A percentile compares a stretch with the other conserved stretches of the same genome.
Conservation (phyloP, 2,888 invertebrate genomes). For the Agrochola lota region DNA sequence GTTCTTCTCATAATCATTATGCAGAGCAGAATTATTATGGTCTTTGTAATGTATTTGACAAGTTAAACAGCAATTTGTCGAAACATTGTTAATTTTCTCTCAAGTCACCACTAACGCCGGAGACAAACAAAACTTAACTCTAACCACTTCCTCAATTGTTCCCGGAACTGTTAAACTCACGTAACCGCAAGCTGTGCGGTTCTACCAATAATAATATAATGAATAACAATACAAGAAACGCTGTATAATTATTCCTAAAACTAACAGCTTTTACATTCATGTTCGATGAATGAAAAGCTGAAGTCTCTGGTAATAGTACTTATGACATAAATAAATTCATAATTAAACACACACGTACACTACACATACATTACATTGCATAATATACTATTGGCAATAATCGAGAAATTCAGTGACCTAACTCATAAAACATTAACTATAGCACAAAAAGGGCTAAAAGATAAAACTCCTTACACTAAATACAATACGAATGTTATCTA, state of each 20-base stretch:
- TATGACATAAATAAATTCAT: background rate
- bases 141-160: slow-evolving; percentile 79
- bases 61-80: slow-evolving; percentile 8
- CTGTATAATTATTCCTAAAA: slow-evolving; percentile 52
- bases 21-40: background rate
- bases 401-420: too few relatives aligned
- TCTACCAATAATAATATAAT: slow-evolving; percentile 46
- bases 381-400: background rate
- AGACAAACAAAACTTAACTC: slow-evolving; percentile 68
- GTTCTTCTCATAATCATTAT: background rate
- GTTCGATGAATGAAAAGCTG: background rate
- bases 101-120: slow-evolving; percentile 59
- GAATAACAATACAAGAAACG: slow-evolving; percentile 48
- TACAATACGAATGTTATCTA: background rate
- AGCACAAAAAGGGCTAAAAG: background rate
- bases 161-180: slow-evolving; percentile 74
- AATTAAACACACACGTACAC: too few relatives aligned
- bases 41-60: background rate
- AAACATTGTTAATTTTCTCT: slow-evolving; percentile 32
- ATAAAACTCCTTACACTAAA: background rate
- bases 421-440: background rate
- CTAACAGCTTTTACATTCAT: slow-evolving; percentile 30
- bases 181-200: slow-evolving; percentile 41
- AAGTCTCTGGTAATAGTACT: background rate
- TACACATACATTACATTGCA: background rate